Evolutionary conservation across 2,113 vertebrate genomes (phyloP).

Genomic region (Lynx canadensis): DNA sequence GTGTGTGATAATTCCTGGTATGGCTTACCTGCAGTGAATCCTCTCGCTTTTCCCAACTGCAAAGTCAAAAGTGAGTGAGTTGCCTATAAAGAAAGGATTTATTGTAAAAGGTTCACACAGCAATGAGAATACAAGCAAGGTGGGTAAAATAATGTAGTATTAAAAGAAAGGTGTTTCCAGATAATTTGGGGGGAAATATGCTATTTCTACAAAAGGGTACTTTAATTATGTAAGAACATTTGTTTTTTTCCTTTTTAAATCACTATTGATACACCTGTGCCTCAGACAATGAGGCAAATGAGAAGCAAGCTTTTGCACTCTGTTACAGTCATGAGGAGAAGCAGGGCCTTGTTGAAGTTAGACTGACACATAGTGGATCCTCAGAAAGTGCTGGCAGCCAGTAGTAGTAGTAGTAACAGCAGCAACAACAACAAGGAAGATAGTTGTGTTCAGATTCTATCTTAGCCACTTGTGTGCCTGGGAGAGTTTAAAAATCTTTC

Average conservation of each 20-base stretch:
- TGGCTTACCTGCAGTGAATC: too few species aligned
- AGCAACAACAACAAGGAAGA: not conserved
- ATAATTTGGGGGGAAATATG: not conserved
- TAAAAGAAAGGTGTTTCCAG: not conserved
- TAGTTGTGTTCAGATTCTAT: not conserved
- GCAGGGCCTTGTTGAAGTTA: not conserved
- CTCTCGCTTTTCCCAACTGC: not conserved
- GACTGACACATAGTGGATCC: not conserved
- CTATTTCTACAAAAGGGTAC: not conserved
- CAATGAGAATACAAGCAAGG: not conserved
- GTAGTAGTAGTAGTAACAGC: not conserved
- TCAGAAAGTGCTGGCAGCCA: not conserved
- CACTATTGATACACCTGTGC: not conserved
- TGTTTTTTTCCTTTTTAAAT: not conserved
- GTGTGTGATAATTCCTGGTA: not conserved
- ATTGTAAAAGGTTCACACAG: not conserved
- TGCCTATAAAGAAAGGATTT: not conserved
- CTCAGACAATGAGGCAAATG: not conserved
- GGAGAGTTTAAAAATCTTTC: not conserved
- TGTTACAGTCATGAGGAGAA: not conserved
- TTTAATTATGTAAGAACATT: not conserved
- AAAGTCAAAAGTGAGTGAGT: not conserved
- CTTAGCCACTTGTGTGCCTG: not conserved
- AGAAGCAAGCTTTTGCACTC: not conserved
- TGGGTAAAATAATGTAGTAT: not conserved